These are phyloP conservation scores for Hipparchia sbordonii DNA, from an alignment of 2,888 invertebrate species.

Conservation along the genomic window DNA sequence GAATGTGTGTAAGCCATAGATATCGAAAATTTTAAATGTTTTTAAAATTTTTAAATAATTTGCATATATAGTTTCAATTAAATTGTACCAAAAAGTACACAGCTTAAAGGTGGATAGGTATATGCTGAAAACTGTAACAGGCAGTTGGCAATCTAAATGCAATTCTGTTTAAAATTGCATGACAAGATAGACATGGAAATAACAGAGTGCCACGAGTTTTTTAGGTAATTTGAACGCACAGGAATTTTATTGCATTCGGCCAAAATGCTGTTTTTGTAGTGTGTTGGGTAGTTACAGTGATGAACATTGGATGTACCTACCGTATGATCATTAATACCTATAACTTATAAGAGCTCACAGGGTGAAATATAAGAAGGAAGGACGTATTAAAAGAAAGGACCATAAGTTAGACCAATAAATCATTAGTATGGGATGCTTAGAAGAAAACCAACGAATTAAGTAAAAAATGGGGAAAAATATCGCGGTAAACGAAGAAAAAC, in stretches of 20 bases:
- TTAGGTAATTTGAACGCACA: slow-evolving; percentile 18
- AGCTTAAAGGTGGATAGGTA: slow-evolving; percentile 3
- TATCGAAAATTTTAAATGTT: neutral
- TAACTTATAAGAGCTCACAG: too few relatives aligned
- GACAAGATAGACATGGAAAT: slow-evolving; percentile 23
- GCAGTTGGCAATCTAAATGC: slow-evolving; percentile 23
- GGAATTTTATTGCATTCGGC: slow-evolving; percentile 7
- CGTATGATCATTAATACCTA: too few relatives aligned
- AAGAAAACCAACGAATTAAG: too few relatives aligned
- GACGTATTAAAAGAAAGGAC: too few relatives aligned
- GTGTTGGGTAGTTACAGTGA: neutral
- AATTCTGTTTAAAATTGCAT: slow-evolving; percentile 27
- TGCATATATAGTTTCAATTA: slow-evolving; percentile 14
- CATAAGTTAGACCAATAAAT: too few relatives aligned
- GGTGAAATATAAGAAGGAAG: too few relatives aligned
- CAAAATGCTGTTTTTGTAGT: slow-evolving; percentile 3
- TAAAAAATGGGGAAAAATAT: too few relatives aligned
- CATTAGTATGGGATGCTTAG: too few relatives aligned
- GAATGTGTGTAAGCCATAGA: too few relatives aligned
- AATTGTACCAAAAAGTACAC: slow-evolving; percentile 21
- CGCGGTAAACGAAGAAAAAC: too few relatives aligned
- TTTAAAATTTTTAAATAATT: slow-evolving; percentile 17
- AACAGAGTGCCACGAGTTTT: slow-evolving; percentile 17
- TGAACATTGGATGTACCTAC: neutral
- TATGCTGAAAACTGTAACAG: slow-evolving; percentile 19